phyloP scores from a whole-genome alignment of 2,797 vertebrate species.

The Lepus oiostolus region DNA sequence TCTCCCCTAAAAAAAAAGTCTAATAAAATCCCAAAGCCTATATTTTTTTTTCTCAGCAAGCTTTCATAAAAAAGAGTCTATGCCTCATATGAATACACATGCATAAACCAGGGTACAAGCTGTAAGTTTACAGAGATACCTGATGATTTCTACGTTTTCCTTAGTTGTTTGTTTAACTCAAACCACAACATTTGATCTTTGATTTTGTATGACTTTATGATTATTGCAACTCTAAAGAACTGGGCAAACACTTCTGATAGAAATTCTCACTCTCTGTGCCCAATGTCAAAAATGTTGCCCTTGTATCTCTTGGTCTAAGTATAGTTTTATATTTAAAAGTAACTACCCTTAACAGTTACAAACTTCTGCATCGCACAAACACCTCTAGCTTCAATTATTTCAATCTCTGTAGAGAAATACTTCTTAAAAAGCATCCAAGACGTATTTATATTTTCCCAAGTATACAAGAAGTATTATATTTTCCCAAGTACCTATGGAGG shows the following conservation, averaged over 20 bases:
- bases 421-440: neutral
- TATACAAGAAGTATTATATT: neutral
- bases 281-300: neutral
- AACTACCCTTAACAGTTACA: neutral
- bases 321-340: constrained; percentile 12
- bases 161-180: constrained; percentile 69
- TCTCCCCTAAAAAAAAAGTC: constrained; percentile 51
- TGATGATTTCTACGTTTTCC: constrained; percentile 55
- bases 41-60: constrained; percentile 40
- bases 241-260: constrained; percentile 1
- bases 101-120: constrained; percentile 44
- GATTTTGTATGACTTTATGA: constrained; percentile 66
- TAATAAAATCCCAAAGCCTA: constrained; percentile 72
- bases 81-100: constrained; percentile 21
- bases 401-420: neutral
- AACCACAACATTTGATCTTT: constrained; percentile 55
- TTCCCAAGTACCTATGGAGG: neutral
- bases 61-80: constrained; percentile 68
- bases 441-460: neutral
- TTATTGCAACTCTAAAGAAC: constrained; percentile 38
- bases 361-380: neutral
- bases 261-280: neutral
- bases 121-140: constrained; percentile 59
- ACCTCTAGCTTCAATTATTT: neutral
- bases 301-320: neutral